A percentile compares a stretch with the other conserved stretches of the same genome.
Evolutionary conservation across 2,888 invertebrate genomes (phyloP).

Genomic region (Euzophera pinguis): DNA sequence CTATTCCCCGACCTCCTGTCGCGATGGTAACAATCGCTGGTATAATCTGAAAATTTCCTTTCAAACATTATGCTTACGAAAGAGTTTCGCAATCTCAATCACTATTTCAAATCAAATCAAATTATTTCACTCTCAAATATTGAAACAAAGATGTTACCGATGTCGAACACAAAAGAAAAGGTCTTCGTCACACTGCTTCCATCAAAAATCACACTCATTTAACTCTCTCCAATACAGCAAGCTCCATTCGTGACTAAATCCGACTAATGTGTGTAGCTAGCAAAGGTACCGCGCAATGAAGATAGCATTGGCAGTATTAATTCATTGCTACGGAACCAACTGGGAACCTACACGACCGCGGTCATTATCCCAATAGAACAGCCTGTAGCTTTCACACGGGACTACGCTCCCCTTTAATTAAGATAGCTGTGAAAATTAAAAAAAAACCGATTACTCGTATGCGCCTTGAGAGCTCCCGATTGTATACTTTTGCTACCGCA

Average conservation of each 20-base stretch:
- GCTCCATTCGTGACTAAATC: slow-evolving; percentile 54
- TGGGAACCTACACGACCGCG: slow-evolving; percentile 6
- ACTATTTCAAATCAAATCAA: no score
- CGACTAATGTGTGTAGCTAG: slow-evolving; percentile 53
- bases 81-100: no score
- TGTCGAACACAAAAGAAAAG: no score
- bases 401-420: slow-evolving; percentile 5
- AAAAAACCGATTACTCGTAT: not conserved
- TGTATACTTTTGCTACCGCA: not conserved
- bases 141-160: no score
- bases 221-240: slow-evolving; percentile 18
- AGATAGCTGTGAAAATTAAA: slow-evolving; percentile 7
- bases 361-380: slow-evolving; percentile 8
- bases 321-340: slow-evolving; percentile 47
- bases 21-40: no score
- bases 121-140: no score
- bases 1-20: no score
- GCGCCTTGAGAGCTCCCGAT: not conserved
- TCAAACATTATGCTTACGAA: no score
- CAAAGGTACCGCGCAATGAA: slow-evolving; percentile 56
- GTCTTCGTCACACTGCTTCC: not conserved
- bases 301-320: slow-evolving; percentile 69
- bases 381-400: slow-evolving; percentile 9
- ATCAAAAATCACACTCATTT: slow-evolving; percentile 3
- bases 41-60: no score